Percentiles rank a stretch among this genome's conserved stretches.
Conservation (phyloP, 1,140 invertebrate genomes). For the Drosophila leontia region DNA sequence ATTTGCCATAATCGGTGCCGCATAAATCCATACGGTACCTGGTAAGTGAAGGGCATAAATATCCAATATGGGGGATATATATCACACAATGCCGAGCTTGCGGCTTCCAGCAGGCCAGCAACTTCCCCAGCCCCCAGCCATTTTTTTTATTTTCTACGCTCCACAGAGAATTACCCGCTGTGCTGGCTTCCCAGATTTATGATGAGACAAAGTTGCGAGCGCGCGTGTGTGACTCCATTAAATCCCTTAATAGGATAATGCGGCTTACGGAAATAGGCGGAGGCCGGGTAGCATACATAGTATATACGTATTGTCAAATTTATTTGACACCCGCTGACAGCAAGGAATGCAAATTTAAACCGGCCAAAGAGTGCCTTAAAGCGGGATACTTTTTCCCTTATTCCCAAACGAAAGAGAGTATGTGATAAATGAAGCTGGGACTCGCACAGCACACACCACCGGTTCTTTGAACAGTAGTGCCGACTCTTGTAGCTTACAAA, state of each 20-base stretch:
- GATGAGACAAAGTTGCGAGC: conserved; percentile 68
- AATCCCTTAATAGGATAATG: conserved; percentile 80
- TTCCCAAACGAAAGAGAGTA: neutral
- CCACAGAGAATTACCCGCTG: conserved; percentile 58
- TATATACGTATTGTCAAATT: conserved; percentile 53
- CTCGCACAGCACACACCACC: neutral
- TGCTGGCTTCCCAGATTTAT: conserved; percentile 69
- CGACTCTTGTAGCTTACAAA: neutral
- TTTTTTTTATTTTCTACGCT: conserved; percentile 26
- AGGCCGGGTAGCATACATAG: conserved; percentile 2
- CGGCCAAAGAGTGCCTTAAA: conserved; percentile 39
- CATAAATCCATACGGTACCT: conserved; percentile 59
- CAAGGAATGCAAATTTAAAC: conserved; percentile 61
- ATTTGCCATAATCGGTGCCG: conserved; percentile 61
- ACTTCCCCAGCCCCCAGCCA: neutral
- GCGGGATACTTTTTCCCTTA: neutral
- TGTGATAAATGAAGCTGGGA: conserved; percentile 33
- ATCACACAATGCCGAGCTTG: conserved; percentile 36
- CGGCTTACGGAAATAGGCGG: conserved; percentile 44
- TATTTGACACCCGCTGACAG: conserved; percentile 58
- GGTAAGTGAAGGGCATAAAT: conserved; percentile 67
- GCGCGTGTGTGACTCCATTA: conserved; percentile 82
- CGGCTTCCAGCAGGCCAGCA: neutral
- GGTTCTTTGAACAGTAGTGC: neutral
- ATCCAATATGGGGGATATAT: conserved; percentile 69